Base-by-base conservation (phyloP, 2,888 invertebrate species). In the Hyalella azteca region DNA sequence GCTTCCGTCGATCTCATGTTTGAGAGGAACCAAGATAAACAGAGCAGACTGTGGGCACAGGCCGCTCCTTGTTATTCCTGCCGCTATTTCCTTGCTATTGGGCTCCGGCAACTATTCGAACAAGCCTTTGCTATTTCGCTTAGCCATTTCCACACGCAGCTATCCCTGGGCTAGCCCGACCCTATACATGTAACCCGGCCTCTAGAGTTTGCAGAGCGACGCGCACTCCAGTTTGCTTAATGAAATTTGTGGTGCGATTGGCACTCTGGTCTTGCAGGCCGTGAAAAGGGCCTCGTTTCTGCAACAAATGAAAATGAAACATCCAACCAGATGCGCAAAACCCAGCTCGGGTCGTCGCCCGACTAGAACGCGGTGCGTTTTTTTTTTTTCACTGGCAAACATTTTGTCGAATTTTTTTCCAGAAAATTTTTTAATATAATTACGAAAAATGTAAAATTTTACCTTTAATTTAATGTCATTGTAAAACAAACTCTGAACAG, bases 201-300 rank as follows among this genome's bases (percentile, higher is more conserved):
- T 66, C 66, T 66, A 36, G 66, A 66, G 66, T 66, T 66, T 66
- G 66, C 54, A 54, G 54, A 54, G 66, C 36, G n/a, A 13, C 15
- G 66, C 59, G 26, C 66, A 36, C 66, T 66, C 39, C 66, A 66
- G 66, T 66, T 66, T 66, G 66, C 66, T 66, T 66, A 66, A 66
- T 66, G 66, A 66, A 66, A 66, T 66, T 66, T 66, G 66, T 66
- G 66, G 29, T 29, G 29, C 66, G 66, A 66, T 66, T 66, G 66
- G 66, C 66, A 66, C 66, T 66, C 66, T 9, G 66, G 66, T 66
- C 29, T 29, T 66, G 7, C 29, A 32, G 22, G 66, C 29, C n/a
- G 29, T 22, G 22, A 29, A 66, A 36, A 29, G 29, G 36, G 39
- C 36, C 66, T 66, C 66, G 66, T 66, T n/a, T 66, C 66, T 66